Evolutionary conservation across 2,888 invertebrate genomes (phyloP).

Genomic region (Matsumyia berberina): DNA sequence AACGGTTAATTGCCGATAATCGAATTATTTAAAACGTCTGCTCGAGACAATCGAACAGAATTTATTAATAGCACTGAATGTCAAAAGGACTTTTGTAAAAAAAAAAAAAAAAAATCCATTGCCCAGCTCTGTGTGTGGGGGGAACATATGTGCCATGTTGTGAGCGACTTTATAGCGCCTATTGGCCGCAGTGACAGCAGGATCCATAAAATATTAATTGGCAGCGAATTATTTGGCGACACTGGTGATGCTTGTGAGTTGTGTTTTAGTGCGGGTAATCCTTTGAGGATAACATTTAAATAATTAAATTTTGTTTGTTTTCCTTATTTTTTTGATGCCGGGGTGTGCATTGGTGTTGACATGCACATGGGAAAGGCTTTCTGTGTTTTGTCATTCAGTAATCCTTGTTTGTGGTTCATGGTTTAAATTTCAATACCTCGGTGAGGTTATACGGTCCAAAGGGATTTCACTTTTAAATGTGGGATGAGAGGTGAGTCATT

Average conservation of each 20-base stretch:
- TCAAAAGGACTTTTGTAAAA: conserved; percentile 21
- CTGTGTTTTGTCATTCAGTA: background rate
- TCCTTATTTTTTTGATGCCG: background rate
- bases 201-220: conserved; percentile 56
- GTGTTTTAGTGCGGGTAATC: conserved; percentile 44
- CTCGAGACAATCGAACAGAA: conserved; percentile 53
- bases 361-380: background rate
- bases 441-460: too few species aligned
- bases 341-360: background rate
- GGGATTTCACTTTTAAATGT: too few species aligned
- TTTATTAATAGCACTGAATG: conserved; percentile 33
- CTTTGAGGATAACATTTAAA: conserved; percentile 56
- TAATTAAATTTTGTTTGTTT: conserved; percentile 38
- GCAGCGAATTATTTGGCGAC: conserved; percentile 45
- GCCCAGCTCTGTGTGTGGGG: background rate
- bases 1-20: conserved; percentile 69
- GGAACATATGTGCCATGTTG: conserved; percentile 37
- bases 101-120: conserved; percentile 6
- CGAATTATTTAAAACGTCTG: conserved; percentile 70
- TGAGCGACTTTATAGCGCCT: conserved; percentile 28
- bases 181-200: conserved; percentile 36
- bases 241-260: conserved; percentile 12
- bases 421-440: too few species aligned
- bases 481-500: too few species aligned
- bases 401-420: conserved; percentile 1